Evolutionary conservation across 2,888 invertebrate genomes (phyloP), one percentile per base, ranked within the genome.

Genomic region (Philaethria dido): DNA sequence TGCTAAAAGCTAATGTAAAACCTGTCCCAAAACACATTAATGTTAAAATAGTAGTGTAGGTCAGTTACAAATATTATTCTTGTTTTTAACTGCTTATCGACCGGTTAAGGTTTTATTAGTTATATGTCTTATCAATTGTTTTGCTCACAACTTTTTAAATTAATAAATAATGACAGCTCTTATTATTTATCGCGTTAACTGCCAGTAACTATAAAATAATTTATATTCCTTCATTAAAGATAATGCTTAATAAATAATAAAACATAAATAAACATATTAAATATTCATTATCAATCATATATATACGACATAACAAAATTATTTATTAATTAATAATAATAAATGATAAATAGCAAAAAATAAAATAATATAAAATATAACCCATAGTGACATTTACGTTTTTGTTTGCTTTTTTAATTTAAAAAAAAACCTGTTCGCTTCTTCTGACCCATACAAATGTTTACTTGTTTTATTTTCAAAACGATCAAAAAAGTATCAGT

Each of bases 61-160:
- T 66, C 66, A 66, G 66, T 61, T 45, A 36, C 20, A 45, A 45
- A 66, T 22, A 16, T 47, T 36, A 50, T 16, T 50, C 50, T 3
- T 29, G n/a, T 50, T 22, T 29, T 29, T 29, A 50, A 50, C 50
- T 20, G 8, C 13, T 39, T 6, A 16, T 16, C n/a, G 8, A 36
- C 13, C 52, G 16, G 29, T 33, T 2, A 33, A 16, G 13, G 8
- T 20, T 18, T 20, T 55, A 8, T 55, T 55, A 55, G 14, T 20
- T 36, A 36, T 57, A 8, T 33, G 33, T 33, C 1, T 33, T 8
- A 8, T 33, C 20, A 4, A 22, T n/a, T n/a, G 39, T 20, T 22
- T 39, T 39, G n/a, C n/a, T 39, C 9, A 0, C 1, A 20, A 39
- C 33, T 33, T 8, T 33, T 33, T 33, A 6, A 33, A 33, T 33